phyloP scores from a whole-genome alignment of 1,140 invertebrate species.

The Brachionus plicatilis region DNA sequence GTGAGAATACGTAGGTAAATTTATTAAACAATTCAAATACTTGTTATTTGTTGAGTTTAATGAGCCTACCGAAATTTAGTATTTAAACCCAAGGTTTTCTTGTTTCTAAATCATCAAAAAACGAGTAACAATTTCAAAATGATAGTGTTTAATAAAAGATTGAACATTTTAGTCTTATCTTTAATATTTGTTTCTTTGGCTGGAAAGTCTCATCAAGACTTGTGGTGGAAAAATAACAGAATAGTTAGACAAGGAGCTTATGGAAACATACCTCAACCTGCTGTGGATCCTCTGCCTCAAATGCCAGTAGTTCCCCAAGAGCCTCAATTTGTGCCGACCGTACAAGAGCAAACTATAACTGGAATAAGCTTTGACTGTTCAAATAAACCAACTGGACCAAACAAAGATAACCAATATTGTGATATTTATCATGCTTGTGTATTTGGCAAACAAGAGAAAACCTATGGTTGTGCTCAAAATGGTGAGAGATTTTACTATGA shows the following conservation, averaged over 20 bases:
- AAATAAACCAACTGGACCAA: constrained; percentile 1
- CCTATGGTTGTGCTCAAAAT: constrained; percentile 34
- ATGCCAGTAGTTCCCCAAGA: neutral
- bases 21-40: constrained; percentile 17
- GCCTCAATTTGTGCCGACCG: constrained; percentile 2
- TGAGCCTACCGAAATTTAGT: neutral
- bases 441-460: constrained; percentile 27
- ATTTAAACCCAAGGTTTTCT: neutral
- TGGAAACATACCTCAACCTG: neutral
- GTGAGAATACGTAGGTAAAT: constrained; percentile 16
- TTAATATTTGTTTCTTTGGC: neutral
- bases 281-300: neutral
- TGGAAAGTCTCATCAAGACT: neutral
- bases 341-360: neutral
- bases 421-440: constrained; percentile 40
- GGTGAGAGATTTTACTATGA: constrained; percentile 40
- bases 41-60: constrained; percentile 5
- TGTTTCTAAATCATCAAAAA: neutral
- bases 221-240: neutral
- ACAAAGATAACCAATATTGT: constrained; percentile 36
- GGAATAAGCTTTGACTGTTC: constrained; percentile 37
- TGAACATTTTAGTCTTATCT: neutral
- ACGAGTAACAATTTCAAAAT: neutral
- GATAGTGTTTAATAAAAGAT: neutral
- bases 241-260: constrained; percentile 7